Percentiles rank a stretch among this genome's conserved stretches.
Conservation (phyloP, 2,797 vertebrate genomes). For the Phoeniculus purpureus region DNA sequence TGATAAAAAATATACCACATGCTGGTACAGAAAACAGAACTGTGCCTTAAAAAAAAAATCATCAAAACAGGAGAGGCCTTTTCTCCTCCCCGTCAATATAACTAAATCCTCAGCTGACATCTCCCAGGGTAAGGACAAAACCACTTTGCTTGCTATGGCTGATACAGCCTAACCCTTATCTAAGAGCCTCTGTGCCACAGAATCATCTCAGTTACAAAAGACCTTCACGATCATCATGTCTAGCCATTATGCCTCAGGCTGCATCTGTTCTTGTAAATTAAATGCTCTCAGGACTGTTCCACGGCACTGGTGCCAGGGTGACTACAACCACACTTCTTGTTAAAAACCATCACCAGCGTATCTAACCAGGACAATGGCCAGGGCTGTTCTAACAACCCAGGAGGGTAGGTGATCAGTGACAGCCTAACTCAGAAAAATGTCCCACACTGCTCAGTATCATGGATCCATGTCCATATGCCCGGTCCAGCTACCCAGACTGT, state of each 20-base stretch:
- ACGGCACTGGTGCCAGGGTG: background rate
- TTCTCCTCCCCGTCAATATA: background rate
- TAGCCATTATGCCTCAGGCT: background rate
- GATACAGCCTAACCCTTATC: background rate
- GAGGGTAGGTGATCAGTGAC: background rate
- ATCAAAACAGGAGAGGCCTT: background rate
- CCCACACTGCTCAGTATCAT: background rate
- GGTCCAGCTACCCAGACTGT: background rate
- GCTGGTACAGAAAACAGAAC: background rate
- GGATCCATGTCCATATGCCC: background rate
- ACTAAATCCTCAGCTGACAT: background rate
- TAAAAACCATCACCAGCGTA: background rate
- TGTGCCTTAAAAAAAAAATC: background rate
- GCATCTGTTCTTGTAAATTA: background rate
- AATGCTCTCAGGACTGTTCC: background rate
- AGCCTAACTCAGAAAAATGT: background rate
- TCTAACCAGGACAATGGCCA: accelerated
- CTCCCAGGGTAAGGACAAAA: background rate
- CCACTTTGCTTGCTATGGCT: background rate
- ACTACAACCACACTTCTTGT: background rate
- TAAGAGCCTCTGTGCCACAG: background rate
- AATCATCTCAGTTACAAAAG: no score
- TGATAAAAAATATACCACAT: background rate
- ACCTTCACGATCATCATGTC: no score
- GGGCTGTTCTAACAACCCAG: background rate